phyloP scores from a whole-genome alignment of 2,113 vertebrate genomes.

The Arizona elegans region DNA sequence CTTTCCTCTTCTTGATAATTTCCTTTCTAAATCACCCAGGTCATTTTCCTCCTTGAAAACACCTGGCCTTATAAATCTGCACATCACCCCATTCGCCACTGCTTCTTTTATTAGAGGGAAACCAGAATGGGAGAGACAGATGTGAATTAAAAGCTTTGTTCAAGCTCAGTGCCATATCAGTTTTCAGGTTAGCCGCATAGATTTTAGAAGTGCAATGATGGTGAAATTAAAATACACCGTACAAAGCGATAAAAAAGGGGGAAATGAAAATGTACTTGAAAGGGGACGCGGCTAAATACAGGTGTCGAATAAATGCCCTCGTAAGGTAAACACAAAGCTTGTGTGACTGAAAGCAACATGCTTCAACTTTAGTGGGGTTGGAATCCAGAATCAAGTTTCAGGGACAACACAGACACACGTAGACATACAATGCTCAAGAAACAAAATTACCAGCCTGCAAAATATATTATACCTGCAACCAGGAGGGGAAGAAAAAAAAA shows the following conservation, averaged over 20 bases:
- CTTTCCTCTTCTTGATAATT: background rate
- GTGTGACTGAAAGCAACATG: conserved; percentile 55
- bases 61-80: conserved; percentile 11
- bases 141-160: conserved; percentile 27
- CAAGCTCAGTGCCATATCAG: background rate
- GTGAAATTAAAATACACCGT: conserved; percentile 13
- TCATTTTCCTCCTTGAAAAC: conserved; percentile 45
- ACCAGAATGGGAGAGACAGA: conserved; percentile 3
- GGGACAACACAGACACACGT: conserved; percentile 1
- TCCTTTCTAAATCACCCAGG: conserved; percentile 33
- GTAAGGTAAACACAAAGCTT: conserved; percentile 64
- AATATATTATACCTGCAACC: conserved; percentile 40
- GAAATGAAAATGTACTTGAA: conserved; percentile 65
- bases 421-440: conserved; percentile 48
- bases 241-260: conserved; percentile 40
- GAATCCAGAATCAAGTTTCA: conserved; percentile 60
- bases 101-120: conserved; percentile 35
- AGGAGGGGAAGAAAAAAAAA: conserved; percentile 37
- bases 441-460: background rate
- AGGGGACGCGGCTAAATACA: conserved; percentile 54
- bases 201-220: conserved; percentile 24
- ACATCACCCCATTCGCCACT: conserved; percentile 39
- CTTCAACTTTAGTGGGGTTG: conserved; percentile 54
- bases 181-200: conserved; percentile 20
- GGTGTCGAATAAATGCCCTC: conserved; percentile 61